phyloP scores from a whole-genome alignment of 2,888 invertebrate genomes.

The Augiades crinisus region DNA sequence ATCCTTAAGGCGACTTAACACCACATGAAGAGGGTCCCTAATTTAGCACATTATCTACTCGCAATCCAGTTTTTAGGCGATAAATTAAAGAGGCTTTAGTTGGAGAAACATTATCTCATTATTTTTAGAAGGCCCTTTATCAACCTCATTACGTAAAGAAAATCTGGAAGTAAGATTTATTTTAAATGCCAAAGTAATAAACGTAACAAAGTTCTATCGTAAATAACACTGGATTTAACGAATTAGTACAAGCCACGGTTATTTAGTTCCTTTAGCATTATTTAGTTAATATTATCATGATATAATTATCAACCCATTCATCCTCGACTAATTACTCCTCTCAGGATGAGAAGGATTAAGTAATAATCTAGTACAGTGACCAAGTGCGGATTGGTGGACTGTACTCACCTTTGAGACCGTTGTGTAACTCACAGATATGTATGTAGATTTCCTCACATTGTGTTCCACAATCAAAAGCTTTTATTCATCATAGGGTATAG shows the following conservation, averaged over 20 bases:
- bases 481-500: no score
- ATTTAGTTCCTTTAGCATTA: no score
- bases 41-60: constrained; percentile 14
- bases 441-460: no score
- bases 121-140: constrained; percentile 7
- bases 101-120: constrained; percentile 8
- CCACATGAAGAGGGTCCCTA: constrained; percentile 19
- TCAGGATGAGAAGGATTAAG: no score
- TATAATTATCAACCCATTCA: no score
- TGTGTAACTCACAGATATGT: no score
- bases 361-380: no score
- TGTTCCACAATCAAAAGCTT: no score
- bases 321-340: no score
- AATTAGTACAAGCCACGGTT: background rate
- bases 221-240: background rate
- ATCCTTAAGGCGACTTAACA: constrained; percentile 6
- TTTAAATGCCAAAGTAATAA: background rate
- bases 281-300: no score
- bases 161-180: background rate
- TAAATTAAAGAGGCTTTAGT: constrained; percentile 21
- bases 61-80: constrained; percentile 16
- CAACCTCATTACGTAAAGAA: background rate
- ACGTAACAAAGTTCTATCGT: background rate
- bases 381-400: no score
- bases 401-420: no score